Percentiles rank a stretch among this genome's conserved stretches.
Conservation (phyloP, 2,888 invertebrate species). For the Sialis lutaria region DNA sequence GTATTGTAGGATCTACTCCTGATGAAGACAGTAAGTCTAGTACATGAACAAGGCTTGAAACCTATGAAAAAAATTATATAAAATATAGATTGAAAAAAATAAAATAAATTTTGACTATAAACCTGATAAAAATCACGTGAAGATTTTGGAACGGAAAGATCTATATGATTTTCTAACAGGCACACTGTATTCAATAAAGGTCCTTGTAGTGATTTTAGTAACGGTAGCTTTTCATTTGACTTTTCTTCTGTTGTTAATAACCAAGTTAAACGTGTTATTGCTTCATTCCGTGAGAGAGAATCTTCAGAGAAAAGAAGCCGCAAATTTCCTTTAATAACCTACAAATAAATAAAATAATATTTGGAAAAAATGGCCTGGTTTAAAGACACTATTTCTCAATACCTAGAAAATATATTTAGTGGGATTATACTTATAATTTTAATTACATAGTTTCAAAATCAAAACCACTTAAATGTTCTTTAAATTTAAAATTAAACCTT, state of each 20-base stretch:
- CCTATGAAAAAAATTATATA: conserved; percentile 18
- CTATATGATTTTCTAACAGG: conserved; percentile 19
- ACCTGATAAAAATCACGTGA: conserved; percentile 25
- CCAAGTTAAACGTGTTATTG: conserved; percentile 31
- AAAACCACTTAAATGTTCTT: not conserved
- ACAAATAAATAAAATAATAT: not conserved
- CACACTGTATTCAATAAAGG: conserved; percentile 27
- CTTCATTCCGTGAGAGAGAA: conserved; percentile 27
- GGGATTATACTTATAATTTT: too few relatives aligned
- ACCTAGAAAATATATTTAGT: too few relatives aligned
- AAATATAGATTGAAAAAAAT: conserved; percentile 1
- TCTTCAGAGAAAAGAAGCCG: conserved; percentile 28
- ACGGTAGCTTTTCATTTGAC: conserved; percentile 26
- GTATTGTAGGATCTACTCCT: conserved; percentile 41
- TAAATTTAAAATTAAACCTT: not conserved
- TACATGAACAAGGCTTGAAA: conserved; percentile 28
- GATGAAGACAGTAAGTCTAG: conserved; percentile 22
- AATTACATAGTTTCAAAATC: not conserved
- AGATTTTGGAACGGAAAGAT: conserved; percentile 19
- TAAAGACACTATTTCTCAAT: not conserved
- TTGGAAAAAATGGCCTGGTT: not conserved
- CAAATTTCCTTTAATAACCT: conserved; percentile 31
- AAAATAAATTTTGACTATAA: not conserved
- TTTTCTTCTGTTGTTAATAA: conserved; percentile 27
- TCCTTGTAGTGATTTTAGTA: conserved; percentile 28